Percentiles rank a stretch among this genome's conserved stretches.
Conservation (phyloP, 1,140 invertebrate species). For the Drosophila seguyi region DNA sequence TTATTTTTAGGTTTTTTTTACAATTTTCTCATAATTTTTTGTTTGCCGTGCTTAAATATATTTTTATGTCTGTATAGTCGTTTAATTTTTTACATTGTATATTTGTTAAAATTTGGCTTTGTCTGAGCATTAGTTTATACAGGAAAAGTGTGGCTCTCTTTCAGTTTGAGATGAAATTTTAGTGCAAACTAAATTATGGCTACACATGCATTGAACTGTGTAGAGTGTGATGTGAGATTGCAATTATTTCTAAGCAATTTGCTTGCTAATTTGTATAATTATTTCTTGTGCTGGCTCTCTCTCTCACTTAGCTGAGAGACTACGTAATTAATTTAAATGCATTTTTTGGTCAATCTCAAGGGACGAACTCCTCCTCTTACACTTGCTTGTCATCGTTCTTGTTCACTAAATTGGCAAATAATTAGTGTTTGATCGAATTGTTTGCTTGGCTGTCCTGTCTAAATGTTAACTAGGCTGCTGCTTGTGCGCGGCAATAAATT, state of each 20-base stretch:
- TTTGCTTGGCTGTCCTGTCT: slow-evolving; percentile 31
- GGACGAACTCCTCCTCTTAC: too few relatives aligned
- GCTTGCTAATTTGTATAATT: slow-evolving; percentile 36
- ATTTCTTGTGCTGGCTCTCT: slow-evolving; percentile 29
- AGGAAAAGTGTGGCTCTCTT: slow-evolving; percentile 49
- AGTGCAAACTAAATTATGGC: slow-evolving; percentile 65
- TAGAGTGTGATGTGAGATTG: slow-evolving; percentile 33
- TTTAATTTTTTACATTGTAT: slow-evolving; percentile 70
- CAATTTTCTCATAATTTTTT: slow-evolving; percentile 53
- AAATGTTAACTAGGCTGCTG: slow-evolving; percentile 78
- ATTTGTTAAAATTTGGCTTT: slow-evolving; percentile 76
- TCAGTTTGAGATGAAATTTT: slow-evolving; percentile 21
- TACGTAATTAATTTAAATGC: slow-evolving; percentile 76
- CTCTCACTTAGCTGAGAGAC: slow-evolving; percentile 16
- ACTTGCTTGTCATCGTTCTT: too few relatives aligned
- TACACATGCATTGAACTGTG: slow-evolving; percentile 18
- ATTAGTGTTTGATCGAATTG: slow-evolving; percentile 49
- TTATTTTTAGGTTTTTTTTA: slow-evolving; percentile 70
- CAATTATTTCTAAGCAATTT: slow-evolving; percentile 54
- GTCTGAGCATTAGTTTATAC: slow-evolving; percentile 79
- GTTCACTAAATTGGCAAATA: slow-evolving; percentile 69
- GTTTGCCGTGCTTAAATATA: slow-evolving; percentile 50
- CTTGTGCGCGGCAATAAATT: slow-evolving; percentile 48
- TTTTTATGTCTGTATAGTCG: slow-evolving; percentile 33
- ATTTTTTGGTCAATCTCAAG: slow-evolving; percentile 66